Evolutionary conservation across 2,113 vertebrate species (phyloP).

Genomic region (Aegypius monachus): DNA sequence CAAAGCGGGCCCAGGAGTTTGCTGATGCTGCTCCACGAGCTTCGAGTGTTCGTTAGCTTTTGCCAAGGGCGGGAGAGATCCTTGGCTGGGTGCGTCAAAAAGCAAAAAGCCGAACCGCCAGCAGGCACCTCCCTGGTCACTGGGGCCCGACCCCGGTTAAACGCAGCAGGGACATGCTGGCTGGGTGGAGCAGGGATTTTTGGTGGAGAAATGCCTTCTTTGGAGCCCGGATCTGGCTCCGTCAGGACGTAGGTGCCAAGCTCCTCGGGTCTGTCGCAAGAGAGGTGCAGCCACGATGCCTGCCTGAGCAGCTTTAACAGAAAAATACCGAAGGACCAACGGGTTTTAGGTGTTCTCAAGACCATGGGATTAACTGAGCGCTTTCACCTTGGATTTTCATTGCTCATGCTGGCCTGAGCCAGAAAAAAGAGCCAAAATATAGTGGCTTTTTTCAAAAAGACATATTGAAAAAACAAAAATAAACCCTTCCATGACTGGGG

Average conservation of each 20-base stretch:
- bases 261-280: neutral
- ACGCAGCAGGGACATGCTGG: fast-evolving
- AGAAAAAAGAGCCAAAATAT: neutral
- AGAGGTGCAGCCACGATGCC: fast-evolving
- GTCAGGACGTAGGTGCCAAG: neutral
- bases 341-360: neutral
- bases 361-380: neutral
- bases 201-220: neutral
- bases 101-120: fast-evolving
- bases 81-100: fast-evolving
- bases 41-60: neutral
- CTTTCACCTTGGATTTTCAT: neutral
- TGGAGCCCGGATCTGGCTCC: neutral
- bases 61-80: neutral
- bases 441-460: slow-evolving; percentile 19
- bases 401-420: neutral
- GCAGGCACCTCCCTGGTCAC: neutral
- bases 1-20: neutral
- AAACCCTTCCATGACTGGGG: neutral
- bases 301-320: neutral
- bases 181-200: neutral
- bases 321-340: neutral
- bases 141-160: fast-evolving
- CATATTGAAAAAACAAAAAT: slow-evolving; percentile 25
- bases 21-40: neutral